Evolutionary conservation across 2,113 vertebrate species (phyloP).

Genomic region (Plecotus auritus): DNA sequence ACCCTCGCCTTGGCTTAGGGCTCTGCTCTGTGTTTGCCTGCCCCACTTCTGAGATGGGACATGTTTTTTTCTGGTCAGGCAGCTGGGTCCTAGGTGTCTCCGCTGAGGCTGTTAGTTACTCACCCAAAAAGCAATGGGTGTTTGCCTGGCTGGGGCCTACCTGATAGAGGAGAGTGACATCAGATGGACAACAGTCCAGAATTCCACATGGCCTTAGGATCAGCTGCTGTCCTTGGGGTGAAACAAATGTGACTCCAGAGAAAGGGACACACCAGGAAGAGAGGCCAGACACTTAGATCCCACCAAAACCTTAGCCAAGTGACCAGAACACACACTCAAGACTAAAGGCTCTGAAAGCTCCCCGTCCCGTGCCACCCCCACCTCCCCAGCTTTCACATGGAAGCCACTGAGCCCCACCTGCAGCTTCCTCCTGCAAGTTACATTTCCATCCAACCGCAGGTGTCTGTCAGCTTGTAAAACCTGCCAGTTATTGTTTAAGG

Average conservation of each 20-base stretch:
- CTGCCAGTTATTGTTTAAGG: background rate
- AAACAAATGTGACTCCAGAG: background rate
- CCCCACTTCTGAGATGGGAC: background rate
- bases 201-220: background rate
- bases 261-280: background rate
- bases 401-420: fast-evolving
- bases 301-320: background rate
- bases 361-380: too few relatives aligned
- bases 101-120: background rate
- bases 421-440: background rate
- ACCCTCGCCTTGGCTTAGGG: background rate
- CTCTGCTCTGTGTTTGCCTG: background rate
- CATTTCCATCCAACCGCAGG: background rate
- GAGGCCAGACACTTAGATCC: background rate
- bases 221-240: background rate
- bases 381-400: background rate
- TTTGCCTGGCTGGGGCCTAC: background rate
- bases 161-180: background rate
- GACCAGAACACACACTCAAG: background rate
- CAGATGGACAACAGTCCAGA: background rate
- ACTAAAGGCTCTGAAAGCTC: background rate
- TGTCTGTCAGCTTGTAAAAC: background rate
- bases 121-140: too few relatives aligned
- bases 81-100: background rate
- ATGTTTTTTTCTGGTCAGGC: background rate